A percentile compares a stretch with the other conserved stretches of the same genome.
Evolutionary conservation across 2,113 vertebrate species (phyloP).

Genomic region (Indri indri): DNA sequence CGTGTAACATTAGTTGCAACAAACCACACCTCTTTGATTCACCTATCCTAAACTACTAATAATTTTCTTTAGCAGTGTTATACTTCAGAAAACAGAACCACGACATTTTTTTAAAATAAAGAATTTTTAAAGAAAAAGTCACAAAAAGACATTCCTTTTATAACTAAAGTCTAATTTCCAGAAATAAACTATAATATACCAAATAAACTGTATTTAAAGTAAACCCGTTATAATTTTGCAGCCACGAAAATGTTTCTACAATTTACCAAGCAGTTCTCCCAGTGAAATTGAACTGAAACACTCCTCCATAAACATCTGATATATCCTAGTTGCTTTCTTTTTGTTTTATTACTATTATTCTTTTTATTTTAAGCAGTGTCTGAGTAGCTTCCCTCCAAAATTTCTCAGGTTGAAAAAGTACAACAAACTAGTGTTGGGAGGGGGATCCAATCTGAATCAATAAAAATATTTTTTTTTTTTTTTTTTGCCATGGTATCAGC

Average conservation of each 20-base stretch:
- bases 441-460: background rate
- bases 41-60: background rate
- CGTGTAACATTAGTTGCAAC: background rate
- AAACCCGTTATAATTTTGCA: background rate
- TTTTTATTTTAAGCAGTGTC: background rate
- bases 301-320: background rate
- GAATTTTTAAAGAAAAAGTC: constrained; percentile 14
- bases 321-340: background rate
- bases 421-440: background rate
- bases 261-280: background rate
- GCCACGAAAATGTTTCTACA: background rate
- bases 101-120: background rate
- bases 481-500: no score
- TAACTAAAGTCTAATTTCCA: background rate
- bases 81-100: background rate
- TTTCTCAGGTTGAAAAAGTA: background rate
- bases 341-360: background rate
- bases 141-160: background rate
- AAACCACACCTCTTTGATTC: background rate
- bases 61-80: background rate
- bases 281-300: background rate
- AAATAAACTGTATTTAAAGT: background rate
- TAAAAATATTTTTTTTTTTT: background rate
- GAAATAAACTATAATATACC: background rate
- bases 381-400: background rate